Conservation (phyloP, 92 coral and sea anemone species). For the Epizoanthus rinbou region DNA sequence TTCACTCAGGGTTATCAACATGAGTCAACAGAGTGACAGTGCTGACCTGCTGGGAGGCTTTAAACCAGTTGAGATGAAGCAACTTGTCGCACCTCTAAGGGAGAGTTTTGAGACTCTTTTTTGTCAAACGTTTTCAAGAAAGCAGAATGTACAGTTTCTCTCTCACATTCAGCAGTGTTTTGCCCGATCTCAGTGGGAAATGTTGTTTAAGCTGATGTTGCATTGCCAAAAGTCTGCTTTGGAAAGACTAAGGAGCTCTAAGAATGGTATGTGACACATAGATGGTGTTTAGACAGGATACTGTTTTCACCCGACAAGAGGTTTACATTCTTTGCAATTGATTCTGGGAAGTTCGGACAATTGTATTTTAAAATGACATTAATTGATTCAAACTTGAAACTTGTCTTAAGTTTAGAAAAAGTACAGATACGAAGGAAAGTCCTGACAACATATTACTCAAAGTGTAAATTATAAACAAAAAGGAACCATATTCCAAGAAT, state of each 20-base stretch:
- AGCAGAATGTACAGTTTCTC: conserved; percentile 86
- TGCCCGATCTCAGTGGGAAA: conserved; percentile 87
- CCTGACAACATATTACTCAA: too few relatives aligned
- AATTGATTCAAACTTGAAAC: background rate
- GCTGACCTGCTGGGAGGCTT: conserved; percentile 95
- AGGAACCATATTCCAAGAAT: too few relatives aligned
- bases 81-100: conserved; percentile 89
- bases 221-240: conserved; percentile 85
- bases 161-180: conserved; percentile 90
- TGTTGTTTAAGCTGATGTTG: conserved; percentile 84
- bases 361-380: too few relatives aligned
- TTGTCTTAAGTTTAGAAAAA: too few relatives aligned
- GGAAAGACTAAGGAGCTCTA: conserved; percentile 64
- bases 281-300: background rate
- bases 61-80: conserved; percentile 98
- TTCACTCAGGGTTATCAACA: conserved; percentile 81
- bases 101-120: conserved; percentile 84
- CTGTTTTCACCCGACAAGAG: too few relatives aligned
- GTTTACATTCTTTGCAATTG: too few relatives aligned
- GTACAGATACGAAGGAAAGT: too few relatives aligned
- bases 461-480: too few relatives aligned
- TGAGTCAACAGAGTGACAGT: conserved; percentile 99
- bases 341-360: too few relatives aligned
- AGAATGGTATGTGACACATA: conserved; percentile 16
- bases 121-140: conserved; percentile 90